phyloP scores from a whole-genome alignment of 2,797 vertebrate genomes.

The Pseudocheirus occidentalis region DNA sequence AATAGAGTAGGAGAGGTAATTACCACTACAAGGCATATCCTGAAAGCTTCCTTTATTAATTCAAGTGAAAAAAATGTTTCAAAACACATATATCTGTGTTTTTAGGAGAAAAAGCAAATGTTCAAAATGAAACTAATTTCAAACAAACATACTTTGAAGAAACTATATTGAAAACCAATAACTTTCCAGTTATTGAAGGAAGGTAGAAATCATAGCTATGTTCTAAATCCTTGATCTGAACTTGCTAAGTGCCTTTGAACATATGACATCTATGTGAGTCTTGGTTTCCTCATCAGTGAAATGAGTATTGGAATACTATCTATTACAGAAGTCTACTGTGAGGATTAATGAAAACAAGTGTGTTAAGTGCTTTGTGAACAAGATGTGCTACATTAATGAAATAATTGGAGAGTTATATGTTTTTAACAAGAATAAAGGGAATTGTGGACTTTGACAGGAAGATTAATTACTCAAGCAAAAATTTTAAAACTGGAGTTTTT shows the following conservation, averaged over 20 bases:
- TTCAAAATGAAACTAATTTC: neutral
- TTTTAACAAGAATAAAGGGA: neutral
- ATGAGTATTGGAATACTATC: neutral
- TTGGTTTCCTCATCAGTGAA: neutral
- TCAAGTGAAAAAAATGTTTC: neutral
- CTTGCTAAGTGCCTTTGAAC: neutral
- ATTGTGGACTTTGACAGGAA: neutral
- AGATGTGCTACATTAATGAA: neutral
- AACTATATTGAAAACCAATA: neutral
- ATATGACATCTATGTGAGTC: neutral
- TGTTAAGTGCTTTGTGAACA: neutral
- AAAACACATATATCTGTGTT: neutral
- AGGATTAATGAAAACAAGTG: neutral
- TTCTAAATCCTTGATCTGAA: neutral
- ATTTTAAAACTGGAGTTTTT: no score
- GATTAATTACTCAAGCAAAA: no score
- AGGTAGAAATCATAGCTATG: neutral
- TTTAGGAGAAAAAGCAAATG: neutral
- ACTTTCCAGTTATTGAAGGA: neutral
- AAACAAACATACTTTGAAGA: neutral
- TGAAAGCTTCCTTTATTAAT: neutral
- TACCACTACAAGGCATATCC: neutral
- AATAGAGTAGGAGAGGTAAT: neutral
- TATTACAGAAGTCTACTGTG: neutral
- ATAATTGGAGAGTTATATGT: neutral